Evolutionary conservation across 64 coral and sea anemone species (phyloP).

Genomic region (Pocillopora damicornis): DNA sequence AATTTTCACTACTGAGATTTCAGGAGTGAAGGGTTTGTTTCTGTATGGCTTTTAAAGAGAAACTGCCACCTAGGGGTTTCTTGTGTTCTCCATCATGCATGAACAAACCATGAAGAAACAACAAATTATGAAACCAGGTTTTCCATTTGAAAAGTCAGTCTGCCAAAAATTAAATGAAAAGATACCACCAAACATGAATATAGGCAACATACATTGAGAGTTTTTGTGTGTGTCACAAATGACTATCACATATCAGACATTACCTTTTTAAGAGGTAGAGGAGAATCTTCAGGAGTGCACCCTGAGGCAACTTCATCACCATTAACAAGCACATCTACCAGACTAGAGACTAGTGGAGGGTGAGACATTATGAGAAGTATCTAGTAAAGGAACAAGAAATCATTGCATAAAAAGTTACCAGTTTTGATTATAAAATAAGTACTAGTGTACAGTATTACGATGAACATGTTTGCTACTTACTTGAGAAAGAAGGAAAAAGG

Average conservation of each 20-base stretch:
- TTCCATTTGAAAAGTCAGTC: neutral
- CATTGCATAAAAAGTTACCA: neutral
- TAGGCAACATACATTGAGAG: too few relatives aligned
- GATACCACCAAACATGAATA: too few relatives aligned
- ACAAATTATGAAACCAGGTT: too few relatives aligned
- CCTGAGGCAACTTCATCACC: slow-evolving; percentile 79
- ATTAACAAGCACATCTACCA: slow-evolving; percentile 92
- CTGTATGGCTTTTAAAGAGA: too few relatives aligned
- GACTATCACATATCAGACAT: neutral
- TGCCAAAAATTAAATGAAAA: neutral
- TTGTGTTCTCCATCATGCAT: too few relatives aligned
- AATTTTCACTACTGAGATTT: too few relatives aligned
- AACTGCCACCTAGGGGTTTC: too few relatives aligned
- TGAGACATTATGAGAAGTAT: slow-evolving; percentile 88
- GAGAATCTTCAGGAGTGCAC: slow-evolving; percentile 67
- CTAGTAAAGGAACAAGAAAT: slow-evolving; percentile 26
- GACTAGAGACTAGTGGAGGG: slow-evolving; percentile 85
- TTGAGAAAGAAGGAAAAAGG: slow-evolving; percentile 81
- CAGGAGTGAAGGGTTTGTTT: too few relatives aligned
- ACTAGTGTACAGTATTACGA: too few relatives aligned
- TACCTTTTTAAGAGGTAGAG: slow-evolving; percentile 79
- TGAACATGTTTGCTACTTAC: slow-evolving; percentile 24
- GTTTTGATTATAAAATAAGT: too few relatives aligned
- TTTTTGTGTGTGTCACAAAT: too few relatives aligned
- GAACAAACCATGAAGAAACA: too few relatives aligned